A percentile compares a stretch with the other conserved stretches of the same genome.
phyloP scores from a whole-genome alignment of 1,140 invertebrate species.

The Trinorchestia longiramus region DNA sequence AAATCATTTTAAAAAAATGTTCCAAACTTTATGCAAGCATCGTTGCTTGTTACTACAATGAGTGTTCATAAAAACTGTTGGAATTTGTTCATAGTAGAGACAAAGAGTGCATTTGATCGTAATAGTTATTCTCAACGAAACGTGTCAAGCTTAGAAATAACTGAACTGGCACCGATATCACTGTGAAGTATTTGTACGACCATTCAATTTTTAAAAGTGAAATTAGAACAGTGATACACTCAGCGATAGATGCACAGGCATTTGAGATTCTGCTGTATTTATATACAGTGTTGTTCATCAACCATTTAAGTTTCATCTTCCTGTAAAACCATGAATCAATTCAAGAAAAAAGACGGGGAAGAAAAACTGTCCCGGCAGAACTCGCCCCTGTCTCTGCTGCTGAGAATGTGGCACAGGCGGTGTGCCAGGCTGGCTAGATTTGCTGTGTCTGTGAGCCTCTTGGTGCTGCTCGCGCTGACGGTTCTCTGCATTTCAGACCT shows the following conservation, averaged over 20 bases:
- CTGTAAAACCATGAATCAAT: not conserved
- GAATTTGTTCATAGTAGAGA: not conserved
- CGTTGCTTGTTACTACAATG: too few species aligned
- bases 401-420: constrained; percentile 23
- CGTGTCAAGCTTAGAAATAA: not conserved
- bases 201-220: not conserved
- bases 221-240: not conserved
- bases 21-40: too few species aligned
- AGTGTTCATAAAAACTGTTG: not conserved
- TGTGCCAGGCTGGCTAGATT: not conserved
- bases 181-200: not conserved
- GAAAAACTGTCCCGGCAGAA: not conserved
- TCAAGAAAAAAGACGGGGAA: not conserved
- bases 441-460: not conserved
- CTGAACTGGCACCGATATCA: not conserved
- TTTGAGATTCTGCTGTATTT: not conserved
- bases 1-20: too few species aligned
- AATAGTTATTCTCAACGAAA: not conserved
- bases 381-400: not conserved
- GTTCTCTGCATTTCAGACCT: not conserved
- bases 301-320: not conserved
- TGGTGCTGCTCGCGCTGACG: not conserved
- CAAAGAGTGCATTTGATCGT: not conserved
- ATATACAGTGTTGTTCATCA: not conserved
- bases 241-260: not conserved